These are phyloP conservation scores for Daubentonia madagascariensis DNA, from an alignment of 2,113 vertebrate genomes.

Conservation along the genomic window DNA sequence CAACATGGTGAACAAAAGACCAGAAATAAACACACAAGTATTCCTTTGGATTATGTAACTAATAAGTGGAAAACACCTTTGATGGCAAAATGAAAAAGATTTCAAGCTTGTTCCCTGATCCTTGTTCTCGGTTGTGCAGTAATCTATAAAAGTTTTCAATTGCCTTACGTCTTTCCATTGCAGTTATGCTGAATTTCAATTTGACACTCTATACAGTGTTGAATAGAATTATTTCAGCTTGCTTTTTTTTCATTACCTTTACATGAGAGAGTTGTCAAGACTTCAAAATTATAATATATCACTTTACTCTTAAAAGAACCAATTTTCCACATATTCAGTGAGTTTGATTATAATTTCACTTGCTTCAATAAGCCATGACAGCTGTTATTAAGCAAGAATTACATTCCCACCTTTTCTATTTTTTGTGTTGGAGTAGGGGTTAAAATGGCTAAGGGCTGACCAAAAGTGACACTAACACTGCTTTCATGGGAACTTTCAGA, in stretches of 20 bases:
- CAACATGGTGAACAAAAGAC: background rate
- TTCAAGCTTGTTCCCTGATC: background rate
- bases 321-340: background rate
- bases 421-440: background rate
- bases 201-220: background rate
- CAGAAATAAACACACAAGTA: background rate
- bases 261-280: background rate
- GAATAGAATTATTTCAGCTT: background rate
- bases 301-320: background rate
- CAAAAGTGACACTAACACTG: background rate
- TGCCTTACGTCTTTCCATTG: background rate
- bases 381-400: background rate
- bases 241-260: constrained; percentile 18
- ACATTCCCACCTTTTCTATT: background rate
- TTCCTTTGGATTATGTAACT: constrained; percentile 19
- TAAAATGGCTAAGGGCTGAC: background rate
- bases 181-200: background rate
- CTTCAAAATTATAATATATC: background rate
- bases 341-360: background rate
- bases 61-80: background rate
- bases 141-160: background rate
- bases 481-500: background rate
- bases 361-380: background rate
- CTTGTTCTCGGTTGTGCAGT: background rate
- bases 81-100: background rate